phyloP scores from a whole-genome alignment of 2,888 invertebrate species.

The Melanchra persicariae region DNA sequence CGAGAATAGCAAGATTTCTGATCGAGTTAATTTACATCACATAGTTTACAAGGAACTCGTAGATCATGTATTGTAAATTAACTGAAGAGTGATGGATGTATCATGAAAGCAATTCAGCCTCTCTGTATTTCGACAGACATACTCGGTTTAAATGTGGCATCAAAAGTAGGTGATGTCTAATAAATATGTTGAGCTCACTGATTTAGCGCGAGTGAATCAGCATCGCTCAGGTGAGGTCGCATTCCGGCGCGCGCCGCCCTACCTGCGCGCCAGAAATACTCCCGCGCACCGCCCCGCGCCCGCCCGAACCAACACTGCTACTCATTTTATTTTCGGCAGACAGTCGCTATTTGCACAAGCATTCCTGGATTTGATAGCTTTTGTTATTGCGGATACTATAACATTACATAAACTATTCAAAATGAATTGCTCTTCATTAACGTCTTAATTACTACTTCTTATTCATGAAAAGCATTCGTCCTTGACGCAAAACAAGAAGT shows the following conservation, averaged over 20 bases:
- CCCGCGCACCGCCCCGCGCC: conserved; percentile 79
- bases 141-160: conserved; percentile 71
- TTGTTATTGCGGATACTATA: conserved; percentile 68
- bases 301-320: conserved; percentile 75
- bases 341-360: conserved; percentile 72
- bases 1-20: background rate
- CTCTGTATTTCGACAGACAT: conserved; percentile 57
- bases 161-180: conserved; percentile 78
- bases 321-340: conserved; percentile 79
- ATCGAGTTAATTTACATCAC: conserved; percentile 26
- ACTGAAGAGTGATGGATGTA: conserved; percentile 31
- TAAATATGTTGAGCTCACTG: conserved; percentile 85
- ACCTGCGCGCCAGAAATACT: conserved; percentile 90
- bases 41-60: conserved; percentile 5
- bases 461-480: conserved; percentile 8
- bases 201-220: conserved; percentile 89
- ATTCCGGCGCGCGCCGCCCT: conserved; percentile 86
- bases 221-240: conserved; percentile 89
- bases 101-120: conserved; percentile 17
- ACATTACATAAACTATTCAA: conserved; percentile 39
- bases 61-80: conserved; percentile 33
- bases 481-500: background rate
- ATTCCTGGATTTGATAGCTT: conserved; percentile 73
- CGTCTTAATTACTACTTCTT: conserved; percentile 13
- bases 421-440: conserved; percentile 20